Base-by-base conservation (phyloP, 1,140 invertebrate genomes). In the Cryptotermes secundus region DNA sequence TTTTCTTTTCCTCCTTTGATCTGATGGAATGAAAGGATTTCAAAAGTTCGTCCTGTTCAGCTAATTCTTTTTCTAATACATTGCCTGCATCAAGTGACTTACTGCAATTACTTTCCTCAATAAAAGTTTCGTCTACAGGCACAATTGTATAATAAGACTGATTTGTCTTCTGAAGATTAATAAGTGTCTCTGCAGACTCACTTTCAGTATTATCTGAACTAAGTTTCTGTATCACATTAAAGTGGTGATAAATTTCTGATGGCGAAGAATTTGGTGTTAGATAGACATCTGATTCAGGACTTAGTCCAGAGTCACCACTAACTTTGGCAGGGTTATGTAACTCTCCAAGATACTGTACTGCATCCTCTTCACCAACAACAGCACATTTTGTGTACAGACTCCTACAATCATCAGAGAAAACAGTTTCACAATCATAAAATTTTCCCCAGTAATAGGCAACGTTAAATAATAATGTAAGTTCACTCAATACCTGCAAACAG, bases 41-140 rank as follows among this genome's bases (percentile, higher is more conserved):
- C 36, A 87, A 86, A 49, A 88, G 85, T 53, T 86, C 84, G 84
- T 88, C 87, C 84, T 88, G 87, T 85, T 88, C 87, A 35, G 87
- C 87, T 36, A 88, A 79, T 82, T 88, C 87, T 79, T 84, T 85
- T 80, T 87, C 87, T 34, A 88, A 84, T 36, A 86, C 79, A 83
- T 31, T 31, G 6, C 38, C 26, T 35, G 14, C 24, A 26, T 82
- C 81, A 34, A 53, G 14, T 42, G 35, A 45, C 36, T 82, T 38
- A 4, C 10, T 24, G 24, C 12, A 1, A 26, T 42, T 24, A 42
- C 3, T 26, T 82, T 82, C 81, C 34, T 82, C 42, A n/a, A 34
- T 85, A 36, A 53, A 85, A 85, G 36, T 86, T 80, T 87, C 87
- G 79, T 88, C 87, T 14, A 87, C 65, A 79, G 87, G 86, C 42